phyloP scores from a whole-genome alignment of 2,113 vertebrate genomes.

The Dolichotis patagonum region DNA sequence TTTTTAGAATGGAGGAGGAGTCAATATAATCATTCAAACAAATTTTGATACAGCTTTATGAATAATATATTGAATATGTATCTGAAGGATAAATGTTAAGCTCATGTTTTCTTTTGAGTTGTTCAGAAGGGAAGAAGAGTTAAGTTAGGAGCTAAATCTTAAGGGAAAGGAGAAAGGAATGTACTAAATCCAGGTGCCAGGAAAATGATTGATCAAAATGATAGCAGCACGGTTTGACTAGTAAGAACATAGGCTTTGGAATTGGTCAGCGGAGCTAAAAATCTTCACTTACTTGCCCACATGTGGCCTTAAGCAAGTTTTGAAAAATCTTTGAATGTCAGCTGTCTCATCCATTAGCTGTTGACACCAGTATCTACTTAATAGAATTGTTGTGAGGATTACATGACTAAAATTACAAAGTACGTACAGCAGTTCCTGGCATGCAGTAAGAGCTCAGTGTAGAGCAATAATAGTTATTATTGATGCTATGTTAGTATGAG shows the following conservation, averaged over 20 bases:
- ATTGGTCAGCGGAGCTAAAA: neutral
- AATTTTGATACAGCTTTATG: constrained; percentile 31
- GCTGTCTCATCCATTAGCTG: constrained; percentile 9
- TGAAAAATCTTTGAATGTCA: neutral
- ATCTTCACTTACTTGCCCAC: neutral
- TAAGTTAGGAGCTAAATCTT: neutral
- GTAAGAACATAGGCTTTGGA: neutral
- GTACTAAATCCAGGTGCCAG: neutral
- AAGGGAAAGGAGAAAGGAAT: neutral
- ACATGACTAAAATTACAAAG: constrained; percentile 51
- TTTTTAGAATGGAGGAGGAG: neutral
- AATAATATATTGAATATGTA: neutral
- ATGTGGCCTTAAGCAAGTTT: neutral
- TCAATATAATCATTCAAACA: constrained; percentile 16
- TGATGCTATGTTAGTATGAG: neutral
- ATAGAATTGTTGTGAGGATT: constrained; percentile 1
- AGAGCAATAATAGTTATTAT: neutral
- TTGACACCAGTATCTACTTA: neutral
- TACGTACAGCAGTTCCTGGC: neutral
- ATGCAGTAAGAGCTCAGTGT: neutral
- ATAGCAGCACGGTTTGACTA: neutral
- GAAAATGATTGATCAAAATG: neutral
- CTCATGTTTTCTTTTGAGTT: neutral
- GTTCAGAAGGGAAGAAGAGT: neutral
- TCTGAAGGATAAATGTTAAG: neutral